Base-by-base conservation (phyloP, 2,113 vertebrate genomes). In the Nicator chloris region DNA sequence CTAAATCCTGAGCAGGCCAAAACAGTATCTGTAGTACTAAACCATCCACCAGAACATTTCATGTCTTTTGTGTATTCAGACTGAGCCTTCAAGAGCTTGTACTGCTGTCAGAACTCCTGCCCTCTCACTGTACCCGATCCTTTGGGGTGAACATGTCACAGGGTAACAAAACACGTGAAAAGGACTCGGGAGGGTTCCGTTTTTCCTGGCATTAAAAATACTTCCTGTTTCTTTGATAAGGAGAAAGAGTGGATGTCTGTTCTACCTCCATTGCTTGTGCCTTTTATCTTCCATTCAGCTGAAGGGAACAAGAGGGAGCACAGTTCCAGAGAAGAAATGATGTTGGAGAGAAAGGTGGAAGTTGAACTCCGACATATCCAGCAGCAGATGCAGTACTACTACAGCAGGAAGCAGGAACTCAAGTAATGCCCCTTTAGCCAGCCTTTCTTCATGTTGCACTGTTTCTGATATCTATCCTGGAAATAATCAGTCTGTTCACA, bases 321-420 rank as follows among this genome's bases (percentile, higher is more conserved):
- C 2, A 14, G 61, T 44, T 79, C 54, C 45, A 71, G 50, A 54
- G 78, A 82, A 75, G 63, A 86, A 82, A 10, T 4, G 3, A 63
- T 95, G 56, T 76, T 96, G 45, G 71, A 87, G 70, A 97, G 64
- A n/a, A 88, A 64, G 61, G 94, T 99, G 59, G 98, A 97, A 50
- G 95, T 53, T 21, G 99, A 99, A 88, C 98, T 99, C 18, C 95
- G 59, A 35, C 92, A 77, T 57, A 99, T 99, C 82, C 97, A 97
- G 81, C 94, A 96, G 92, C 98, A 98, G 71, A 97, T 99, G 98
- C 98, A 97, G 76, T 96, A 95, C 81, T 99, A 98, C 96, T 98
- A 98, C 82, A 97, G 96, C 84, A 98, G 97, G 76, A 98, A 98
- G 95, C 98, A 98, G 91, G 98, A 98, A 92, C 98, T 99, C n/a